Evolutionary conservation across 2,888 invertebrate species (phyloP).

Genomic region (Amaurobius ferox): DNA sequence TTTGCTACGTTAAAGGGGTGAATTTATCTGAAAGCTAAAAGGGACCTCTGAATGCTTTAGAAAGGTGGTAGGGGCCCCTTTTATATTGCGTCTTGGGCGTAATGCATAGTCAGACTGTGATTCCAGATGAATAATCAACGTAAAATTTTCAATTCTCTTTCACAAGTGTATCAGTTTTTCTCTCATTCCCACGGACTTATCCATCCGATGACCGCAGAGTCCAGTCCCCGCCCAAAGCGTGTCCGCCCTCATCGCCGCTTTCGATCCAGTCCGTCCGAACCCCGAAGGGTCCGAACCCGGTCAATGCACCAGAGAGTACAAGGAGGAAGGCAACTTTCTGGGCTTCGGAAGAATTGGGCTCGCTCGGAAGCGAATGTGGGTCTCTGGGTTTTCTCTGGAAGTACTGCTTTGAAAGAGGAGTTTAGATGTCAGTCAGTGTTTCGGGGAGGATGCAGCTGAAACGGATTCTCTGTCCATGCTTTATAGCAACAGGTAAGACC

Average conservation of each 20-base stretch:
- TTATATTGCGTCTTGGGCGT: no score
- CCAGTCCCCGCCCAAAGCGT: not conserved
- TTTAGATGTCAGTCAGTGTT: not conserved
- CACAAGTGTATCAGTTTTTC: no score
- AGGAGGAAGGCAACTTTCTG: not conserved
- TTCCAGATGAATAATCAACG: no score
- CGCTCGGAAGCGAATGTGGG: not conserved
- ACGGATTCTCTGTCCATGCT: not conserved
- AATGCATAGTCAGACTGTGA: no score
- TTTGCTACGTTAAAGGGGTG: no score
- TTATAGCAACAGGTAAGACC: not conserved
- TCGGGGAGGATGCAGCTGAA: not conserved
- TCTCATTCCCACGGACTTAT: constrained; percentile 3
- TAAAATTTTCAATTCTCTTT: no score
- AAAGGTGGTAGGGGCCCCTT: no score
- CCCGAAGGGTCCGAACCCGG: constrained; percentile 15
- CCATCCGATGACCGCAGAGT: not conserved
- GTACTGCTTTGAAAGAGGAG: not conserved
- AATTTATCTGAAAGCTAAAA: no score
- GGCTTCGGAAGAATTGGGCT: not conserved
- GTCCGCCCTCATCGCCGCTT: not conserved
- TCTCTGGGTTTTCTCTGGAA: not conserved
- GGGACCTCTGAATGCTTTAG: no score
- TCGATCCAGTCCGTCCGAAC: not conserved
- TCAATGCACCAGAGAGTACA: constrained; percentile 10